A percentile compares a stretch with the other conserved stretches of the same genome.
phyloP scores from a whole-genome alignment of 1,140 invertebrate genomes.

The Drosophila busckii region DNA sequence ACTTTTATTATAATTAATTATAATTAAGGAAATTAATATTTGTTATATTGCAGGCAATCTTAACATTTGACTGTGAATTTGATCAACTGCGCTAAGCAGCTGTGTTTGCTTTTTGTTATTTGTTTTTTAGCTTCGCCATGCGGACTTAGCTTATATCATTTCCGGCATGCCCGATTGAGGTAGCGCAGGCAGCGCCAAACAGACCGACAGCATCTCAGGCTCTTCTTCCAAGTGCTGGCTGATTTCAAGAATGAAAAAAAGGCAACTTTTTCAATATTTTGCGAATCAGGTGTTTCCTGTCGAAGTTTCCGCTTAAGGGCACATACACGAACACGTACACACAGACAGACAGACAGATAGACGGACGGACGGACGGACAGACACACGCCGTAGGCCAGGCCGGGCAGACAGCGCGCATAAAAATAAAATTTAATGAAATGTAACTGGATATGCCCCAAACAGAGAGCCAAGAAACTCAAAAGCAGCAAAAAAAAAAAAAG shows the following conservation, averaged over 20 bases:
- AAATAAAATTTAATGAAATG: constrained; percentile 78
- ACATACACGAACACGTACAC: constrained; percentile 42
- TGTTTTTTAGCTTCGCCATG: no score
- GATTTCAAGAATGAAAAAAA: constrained; percentile 5
- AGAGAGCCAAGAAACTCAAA: constrained; percentile 3
- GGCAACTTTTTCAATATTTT: constrained; percentile 75
- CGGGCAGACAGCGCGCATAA: constrained; percentile 56
- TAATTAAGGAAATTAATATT: no score
- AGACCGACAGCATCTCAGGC: constrained; percentile 10
- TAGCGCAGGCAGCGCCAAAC: no score
- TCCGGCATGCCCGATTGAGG: background rate
- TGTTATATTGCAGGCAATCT: no score
- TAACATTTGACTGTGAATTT: no score
- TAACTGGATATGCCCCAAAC: constrained; percentile 63
- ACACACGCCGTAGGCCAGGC: constrained; percentile 34
- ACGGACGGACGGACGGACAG: background rate
- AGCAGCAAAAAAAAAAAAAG: background rate
- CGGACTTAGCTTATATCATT: no score
- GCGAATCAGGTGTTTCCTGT: constrained; percentile 77
- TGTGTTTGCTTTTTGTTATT: no score
- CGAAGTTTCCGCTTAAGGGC: constrained; percentile 75
- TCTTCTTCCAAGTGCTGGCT: no score
- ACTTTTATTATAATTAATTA: no score
- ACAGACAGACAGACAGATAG: background rate
- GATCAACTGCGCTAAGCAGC: no score